Base-by-base conservation (phyloP, 2,888 invertebrate genomes). In the Tenodera sinensis region DNA sequence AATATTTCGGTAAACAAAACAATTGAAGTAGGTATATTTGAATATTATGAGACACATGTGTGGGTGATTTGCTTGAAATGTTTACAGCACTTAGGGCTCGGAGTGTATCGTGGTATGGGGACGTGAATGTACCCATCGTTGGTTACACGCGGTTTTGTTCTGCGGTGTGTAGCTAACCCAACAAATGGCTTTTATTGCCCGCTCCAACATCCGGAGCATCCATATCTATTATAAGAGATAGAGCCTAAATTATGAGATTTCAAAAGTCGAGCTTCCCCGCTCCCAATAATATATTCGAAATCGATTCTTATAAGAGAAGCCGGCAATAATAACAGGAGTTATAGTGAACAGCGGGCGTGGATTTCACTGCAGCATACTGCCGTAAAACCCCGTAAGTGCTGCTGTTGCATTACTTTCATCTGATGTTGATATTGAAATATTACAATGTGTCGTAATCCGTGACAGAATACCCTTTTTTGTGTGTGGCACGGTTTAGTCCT, bases 101-200 rank as follows among this genome's bases (percentile, higher is more conserved):
- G 54, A 71, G 54, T 71, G 54, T 20, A 71, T 71, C 25, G 54
- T 25, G 25, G 54, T 71, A 7, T 30, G 34, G 2, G 85, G 9
- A 54, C 85, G 47, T 27, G n/a, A 85, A 25, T 54, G 28, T 81
- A 86, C 86, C 28, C 30, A 84, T 84, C 89, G 82, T 89, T 89
- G 88, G 82, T 82, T 88, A 88, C 89, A 89, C 89, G 84, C 87
- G 89, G 82, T 47, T 42, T n/a, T 81, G 28, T 71, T 71, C 54
- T 71, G 54, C 54, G 54, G 54, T 71, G 28, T 83, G 84, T n/a
- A 87, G 81, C 82, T 34, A 82, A 88, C 42, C 87, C 82, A 89
- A 84, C 89, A 85, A 90, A 90, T 90, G 90, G 87, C 86, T 90
- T 90, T 90, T 90, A 90, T 90, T 90, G 89, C 84, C 87, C 89